Evolutionary conservation across 2,888 invertebrate genomes (phyloP), one percentile per base, ranked within the genome.

Genomic region (Tetanocera ferruginea): DNA sequence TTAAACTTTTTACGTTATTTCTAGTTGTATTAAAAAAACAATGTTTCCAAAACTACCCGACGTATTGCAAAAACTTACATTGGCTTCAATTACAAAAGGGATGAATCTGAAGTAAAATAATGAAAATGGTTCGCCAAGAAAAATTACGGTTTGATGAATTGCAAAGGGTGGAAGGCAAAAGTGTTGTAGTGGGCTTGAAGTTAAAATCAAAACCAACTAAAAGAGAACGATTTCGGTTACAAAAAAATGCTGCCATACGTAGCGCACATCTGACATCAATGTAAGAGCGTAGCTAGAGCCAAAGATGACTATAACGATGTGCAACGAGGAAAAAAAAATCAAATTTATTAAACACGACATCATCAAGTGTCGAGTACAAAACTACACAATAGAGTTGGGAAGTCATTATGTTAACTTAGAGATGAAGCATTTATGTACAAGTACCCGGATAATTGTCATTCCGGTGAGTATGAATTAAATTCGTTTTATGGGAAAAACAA

Each of bases 341-440:
- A 72, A 81, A 82, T 83, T 83, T 83, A 84, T 82, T 80, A 81
- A 81, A 79, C 78, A 76, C 77, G 80, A 78, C 80, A 81, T 82
- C 81, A 82, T 82, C 83, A 78, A 78, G 52, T 34, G 73, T 62
- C 51, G 78, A 60, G 25, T 55, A 51, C 62, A 31, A 57, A 73
- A 57, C 66, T 25, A 73, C n/a, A 55, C 49, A 55, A 23, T 66
- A 43, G 23, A 66, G 73, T 67, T 66, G 72, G 79, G 79, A 78
- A 79, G 67, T 76, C 73, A 79, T 75, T 79, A 77, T 77, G 71
- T 75, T 49, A 28, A 3, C n/a, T 0, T 25, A 43, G 72, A 23
- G 60, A 60, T 37, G 60, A 6, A 23, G 31, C 2, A 19, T 23
- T 25, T 28, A 25, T 23, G 14, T 43, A 14, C 43, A 14, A 43